Evolutionary conservation across 2,797 vertebrate species (phyloP), one percentile per base, ranked within the genome.

Genomic region (Coregonus sp.): DNA sequence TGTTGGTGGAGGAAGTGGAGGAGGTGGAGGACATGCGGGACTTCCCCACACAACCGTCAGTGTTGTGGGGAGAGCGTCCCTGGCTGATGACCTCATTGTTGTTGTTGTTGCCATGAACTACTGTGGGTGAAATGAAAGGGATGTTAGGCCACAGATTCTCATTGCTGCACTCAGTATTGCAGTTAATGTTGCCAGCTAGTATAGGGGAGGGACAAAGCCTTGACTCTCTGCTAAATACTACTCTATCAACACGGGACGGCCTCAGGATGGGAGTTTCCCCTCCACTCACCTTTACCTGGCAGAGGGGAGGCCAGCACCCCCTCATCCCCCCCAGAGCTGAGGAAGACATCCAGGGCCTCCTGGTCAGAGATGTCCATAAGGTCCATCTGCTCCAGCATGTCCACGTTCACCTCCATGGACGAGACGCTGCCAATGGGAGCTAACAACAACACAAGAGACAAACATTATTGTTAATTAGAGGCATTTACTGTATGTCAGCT

Each of bases 401-500:
- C 97, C 87, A 99, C 96, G 0, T 99, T 98, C 80, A 99, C 98
- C 89, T 99, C 98, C 97, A 99, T 99, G 71, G 98, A 99, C 0
- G 98, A 99, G 89, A 99, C 84, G 83, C 94, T 94, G 81, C 94
- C 91, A 7, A 95, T 92, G 0, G 93, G 93, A 79, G 94, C 94
- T 94, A 75, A 40, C 40, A 33, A 15, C 5, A 52, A 5, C 40
- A 61, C 37, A 35, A 70, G 59, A 61, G n/a, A 4, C 20, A 25
- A 61, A 61, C 3, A n/a, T 61, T n/a, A 25, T 25, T 25, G n/a
- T 25, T 63, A 20, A 63, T 63, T 63, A 11, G 25, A 25, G 59
- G n/a, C n/a, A 63, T 9, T 25, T 7, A 20, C 5, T 56, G 54
- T 56, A 56, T 18, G 56, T n/a, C 18, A 20, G 18, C 56, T 59